Base-by-base conservation (phyloP, 2,113 vertebrate genomes). In the Sphaerodactylus townsendi region DNA sequence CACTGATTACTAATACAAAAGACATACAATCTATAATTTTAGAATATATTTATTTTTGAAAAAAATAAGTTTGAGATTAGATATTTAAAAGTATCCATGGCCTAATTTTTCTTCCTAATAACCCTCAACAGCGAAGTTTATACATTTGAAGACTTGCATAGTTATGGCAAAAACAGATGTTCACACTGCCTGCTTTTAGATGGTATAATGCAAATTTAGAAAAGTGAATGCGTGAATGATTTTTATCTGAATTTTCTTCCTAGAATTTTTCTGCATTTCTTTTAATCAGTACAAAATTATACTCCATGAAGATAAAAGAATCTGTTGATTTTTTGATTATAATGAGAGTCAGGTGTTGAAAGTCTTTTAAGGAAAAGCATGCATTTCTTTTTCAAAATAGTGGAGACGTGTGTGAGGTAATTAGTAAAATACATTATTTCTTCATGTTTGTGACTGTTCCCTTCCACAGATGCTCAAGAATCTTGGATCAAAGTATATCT, bases 301-400 rank as follows among this genome's bases (percentile, higher is more conserved):
- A 4, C 56, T 72, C 53, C 50, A 59, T 75, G 68, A 71, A 80
- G 64, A 79, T 78, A 77, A 82, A 82, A 21, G 75, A 2, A 15
- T 3, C 2, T 30, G 9, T 85, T 87, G 90, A 4, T 84, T 88
- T 89, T 81, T 21, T 85, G 25, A 56, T 77, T 74, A 1, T 86
- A 10, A 74, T 59, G 86, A 87, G 65, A 68, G 25, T 56, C 84
- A 73, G 71, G 46, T 75, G 10, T 5, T 88, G 89, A 71, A 5
- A 72, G 0, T 86, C 78, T 89, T 65, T 66, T 70, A 89, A 81
- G 25, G 76, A 21, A 19, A 84, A 35, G 56, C 87, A 33, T 53
- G 19, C 84, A 90, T 79, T 87, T 79, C 7, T 5, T 87, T 8
- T 71, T 82, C 53, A 84, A 86, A 77, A 44, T 87, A 50, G 86